These are phyloP conservation scores for Chymomyza amoena DNA, from an alignment of 2,888 invertebrate species.

Conservation along the genomic window DNA sequence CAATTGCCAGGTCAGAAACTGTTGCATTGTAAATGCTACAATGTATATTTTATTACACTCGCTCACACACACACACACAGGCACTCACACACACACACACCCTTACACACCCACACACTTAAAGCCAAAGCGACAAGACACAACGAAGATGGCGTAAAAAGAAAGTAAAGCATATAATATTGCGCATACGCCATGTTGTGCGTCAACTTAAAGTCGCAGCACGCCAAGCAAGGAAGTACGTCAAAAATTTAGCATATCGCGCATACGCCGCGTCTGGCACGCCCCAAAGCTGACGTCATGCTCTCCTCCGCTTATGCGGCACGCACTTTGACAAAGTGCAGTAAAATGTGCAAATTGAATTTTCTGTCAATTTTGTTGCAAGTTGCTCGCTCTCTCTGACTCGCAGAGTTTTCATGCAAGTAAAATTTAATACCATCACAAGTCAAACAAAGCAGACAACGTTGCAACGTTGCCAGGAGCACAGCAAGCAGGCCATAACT, in stretches of 20 bases:
- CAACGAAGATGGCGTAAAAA: too few species aligned
- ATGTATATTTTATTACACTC: not conserved
- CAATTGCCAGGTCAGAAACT: slow-evolving; percentile 14
- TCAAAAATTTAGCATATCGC: not conserved
- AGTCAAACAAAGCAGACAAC: slow-evolving; percentile 45
- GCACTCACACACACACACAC: not conserved
- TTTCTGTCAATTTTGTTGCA: slow-evolving; percentile 56
- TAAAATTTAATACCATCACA: slow-evolving; percentile 19
- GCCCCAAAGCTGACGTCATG: not conserved
- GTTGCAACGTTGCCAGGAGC: slow-evolving; percentile 22
- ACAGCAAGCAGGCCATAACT: slow-evolving; percentile 53
- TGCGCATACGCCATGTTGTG: slow-evolving; percentile 46
- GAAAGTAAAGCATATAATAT: slow-evolving; percentile 8
- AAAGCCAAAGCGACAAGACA: not conserved
- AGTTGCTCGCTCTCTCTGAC: slow-evolving; percentile 16
- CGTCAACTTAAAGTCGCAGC: slow-evolving; percentile 43
- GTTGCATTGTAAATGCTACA: slow-evolving; percentile 11
- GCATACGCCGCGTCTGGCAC: not conserved
- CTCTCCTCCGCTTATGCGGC: not conserved
- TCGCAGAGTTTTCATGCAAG: slow-evolving; percentile 2
- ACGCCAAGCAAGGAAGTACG: not conserved
- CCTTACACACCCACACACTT: not conserved
- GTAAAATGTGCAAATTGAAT: slow-evolving; percentile 69
- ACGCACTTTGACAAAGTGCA: slow-evolving; percentile 53
- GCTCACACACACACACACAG: not conserved